Evolutionary conservation across 2,113 vertebrate species (phyloP).

Genomic region (Dipodomys stephensi): DNA sequence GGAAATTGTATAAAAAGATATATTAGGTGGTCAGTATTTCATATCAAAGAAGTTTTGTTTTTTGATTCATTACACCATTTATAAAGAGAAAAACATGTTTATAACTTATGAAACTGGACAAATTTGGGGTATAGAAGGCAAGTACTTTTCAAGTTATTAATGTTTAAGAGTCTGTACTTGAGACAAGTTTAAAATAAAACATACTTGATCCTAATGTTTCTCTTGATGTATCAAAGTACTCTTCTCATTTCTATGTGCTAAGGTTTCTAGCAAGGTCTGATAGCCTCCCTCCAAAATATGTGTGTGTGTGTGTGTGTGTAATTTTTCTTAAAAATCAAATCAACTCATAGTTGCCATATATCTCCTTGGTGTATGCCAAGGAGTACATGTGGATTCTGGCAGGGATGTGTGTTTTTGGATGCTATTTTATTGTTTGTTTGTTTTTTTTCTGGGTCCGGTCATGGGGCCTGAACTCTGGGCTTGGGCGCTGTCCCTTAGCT

Average conservation of each 20-base stretch:
- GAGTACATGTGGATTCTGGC: background rate
- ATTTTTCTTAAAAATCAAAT: background rate
- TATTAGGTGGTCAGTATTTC: slow-evolving; percentile 48
- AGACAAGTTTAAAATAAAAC: slow-evolving; percentile 31
- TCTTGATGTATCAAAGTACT: background rate
- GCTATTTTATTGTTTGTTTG: background rate
- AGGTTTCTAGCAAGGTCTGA: background rate
- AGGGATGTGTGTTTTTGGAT: background rate
- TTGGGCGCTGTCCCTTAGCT: too few species aligned
- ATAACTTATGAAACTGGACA: slow-evolving; percentile 49
- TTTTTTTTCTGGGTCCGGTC: too few species aligned
- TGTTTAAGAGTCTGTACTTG: slow-evolving; percentile 34
- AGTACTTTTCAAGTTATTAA: slow-evolving; percentile 28
- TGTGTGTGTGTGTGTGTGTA: too few species aligned
- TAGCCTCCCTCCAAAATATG: background rate
- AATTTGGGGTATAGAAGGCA: slow-evolving; percentile 28
- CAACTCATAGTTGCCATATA: background rate
- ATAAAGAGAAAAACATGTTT: slow-evolving; percentile 32
- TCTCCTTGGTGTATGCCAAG: background rate
- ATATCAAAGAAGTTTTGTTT: slow-evolving; percentile 37
- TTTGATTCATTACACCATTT: slow-evolving; percentile 63
- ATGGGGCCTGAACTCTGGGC: too few species aligned
- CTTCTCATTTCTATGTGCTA: slow-evolving; percentile 3
- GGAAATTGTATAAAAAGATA: slow-evolving; percentile 63
- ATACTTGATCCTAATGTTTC: background rate